Base-by-base conservation (phyloP, 1,140 invertebrate genomes). In the Leptinotarsa texana region DNA sequence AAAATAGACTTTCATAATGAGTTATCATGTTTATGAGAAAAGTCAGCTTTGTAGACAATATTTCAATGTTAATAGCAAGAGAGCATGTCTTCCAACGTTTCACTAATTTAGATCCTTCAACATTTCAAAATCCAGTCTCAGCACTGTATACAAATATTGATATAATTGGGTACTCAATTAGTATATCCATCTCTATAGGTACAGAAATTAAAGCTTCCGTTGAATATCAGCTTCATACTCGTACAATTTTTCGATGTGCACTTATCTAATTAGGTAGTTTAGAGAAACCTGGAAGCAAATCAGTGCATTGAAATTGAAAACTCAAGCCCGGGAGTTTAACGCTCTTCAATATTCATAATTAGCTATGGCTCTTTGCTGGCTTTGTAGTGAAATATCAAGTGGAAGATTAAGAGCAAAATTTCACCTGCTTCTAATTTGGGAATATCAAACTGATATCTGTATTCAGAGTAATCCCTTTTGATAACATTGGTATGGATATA, bases 261-360 rank as follows among this genome's bases (percentile, higher is more conserved):
- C 5, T n/a, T 57, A 57, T 57, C n/a, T 57, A 57, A 57, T 57
- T 57, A 57, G 51, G n/a, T 57, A n/a, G 15, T 57, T n/a, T 13
- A 57, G 3, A 17, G 51, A n/a, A 2, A 15, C 51, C 33, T 33
- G 33, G 1, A 33, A 33, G 33, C 33, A 33, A 33, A 33, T 33
- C 33, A 33, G 33, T 33, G 6, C 33, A 33, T 33, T 33, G 33
- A 33, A 3, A 33, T 8, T 5, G 33, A 27, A 27, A 27, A 27
- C 5, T 27, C 27, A 27, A 27, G 27, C 27, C 33, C 33, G 1
- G 27, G 33, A 33, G 33, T 33, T 33, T 33, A 8, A 33, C 51
- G 51, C 51, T n/a, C 1, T 57, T 57, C 51, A 57, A 57, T 57
- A 57, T 57, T 57, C 51, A 57, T 57, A 57, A 57, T 57, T 57